phyloP scores from a whole-genome alignment of 1,140 invertebrate genomes.

The Drosophila quadrilineata region DNA sequence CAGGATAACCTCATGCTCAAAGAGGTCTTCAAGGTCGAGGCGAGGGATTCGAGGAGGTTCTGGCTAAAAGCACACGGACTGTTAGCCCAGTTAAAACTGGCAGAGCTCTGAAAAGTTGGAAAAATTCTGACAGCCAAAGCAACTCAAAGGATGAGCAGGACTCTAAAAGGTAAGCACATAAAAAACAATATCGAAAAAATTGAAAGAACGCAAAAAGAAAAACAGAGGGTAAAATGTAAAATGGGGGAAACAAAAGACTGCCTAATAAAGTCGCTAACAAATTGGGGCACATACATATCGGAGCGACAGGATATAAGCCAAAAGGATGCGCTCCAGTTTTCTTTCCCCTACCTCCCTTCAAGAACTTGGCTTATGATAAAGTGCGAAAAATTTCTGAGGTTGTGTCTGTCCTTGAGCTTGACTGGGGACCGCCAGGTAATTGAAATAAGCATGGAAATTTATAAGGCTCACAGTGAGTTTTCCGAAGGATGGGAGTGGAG shows the following conservation, averaged over 20 bases:
- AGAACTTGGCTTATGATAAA: conserved; percentile 64
- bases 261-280: conserved; percentile 71
- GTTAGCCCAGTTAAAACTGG: conserved; percentile 67
- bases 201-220: conserved; percentile 2
- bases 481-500: conserved; percentile 21
- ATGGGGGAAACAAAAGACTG: conserved; percentile 21
- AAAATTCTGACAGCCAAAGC: conserved; percentile 61
- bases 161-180: conserved; percentile 55
- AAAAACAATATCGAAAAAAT: conserved; percentile 69
- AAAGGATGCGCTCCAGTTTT: conserved; percentile 9
- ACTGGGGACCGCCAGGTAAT: conserved; percentile 49
- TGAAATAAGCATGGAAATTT: conserved; percentile 76
- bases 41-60: not conserved
- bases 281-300: conserved; percentile 72
- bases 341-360: not conserved
- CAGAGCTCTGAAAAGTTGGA: too few species aligned
- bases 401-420: conserved; percentile 18
- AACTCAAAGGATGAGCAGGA: conserved; percentile 35
- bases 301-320: conserved; percentile 52
- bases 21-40: conserved; percentile 17
- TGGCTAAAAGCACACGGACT: conserved; percentile 17
- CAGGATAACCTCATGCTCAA: conserved; percentile 1
- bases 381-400: conserved; percentile 64
- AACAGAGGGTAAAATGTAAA: conserved; percentile 41
- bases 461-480: conserved; percentile 64